Evolutionary conservation across 2,113 vertebrate genomes (phyloP).

Genomic region (Toxotes jaculatrix): DNA sequence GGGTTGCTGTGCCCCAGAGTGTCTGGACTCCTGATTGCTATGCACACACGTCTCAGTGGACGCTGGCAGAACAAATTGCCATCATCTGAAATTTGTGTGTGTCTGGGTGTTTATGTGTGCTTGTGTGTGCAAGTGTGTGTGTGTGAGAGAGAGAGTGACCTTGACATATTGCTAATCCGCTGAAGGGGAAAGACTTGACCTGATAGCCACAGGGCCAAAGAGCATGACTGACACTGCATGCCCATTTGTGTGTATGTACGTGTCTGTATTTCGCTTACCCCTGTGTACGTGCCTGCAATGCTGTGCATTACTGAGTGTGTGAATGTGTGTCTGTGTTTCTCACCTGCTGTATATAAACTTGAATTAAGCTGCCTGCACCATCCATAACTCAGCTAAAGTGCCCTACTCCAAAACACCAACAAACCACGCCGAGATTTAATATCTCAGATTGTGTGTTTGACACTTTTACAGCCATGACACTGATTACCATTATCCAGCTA

Average conservation of each 20-base stretch:
- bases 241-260: conserved; percentile 52
- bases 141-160: conserved; percentile 38
- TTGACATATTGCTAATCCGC: conserved; percentile 66
- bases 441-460: conserved; percentile 44
- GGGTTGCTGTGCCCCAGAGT: conserved; percentile 43
- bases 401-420: conserved; percentile 35
- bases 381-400: conserved; percentile 49
- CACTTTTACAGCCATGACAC: conserved; percentile 54
- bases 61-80: conserved; percentile 77
- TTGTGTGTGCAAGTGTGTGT: conserved; percentile 17
- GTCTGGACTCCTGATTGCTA: conserved; percentile 73
- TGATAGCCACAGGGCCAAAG: conserved; percentile 58
- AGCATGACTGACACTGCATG: conserved; percentile 49
- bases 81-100: conserved; percentile 57
- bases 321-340: conserved; percentile 21
- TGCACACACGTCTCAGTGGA: conserved; percentile 70
- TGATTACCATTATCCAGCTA: conserved; percentile 52
- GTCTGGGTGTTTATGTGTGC: not conserved
- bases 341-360: conserved; percentile 52
- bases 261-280: conserved; percentile 17
- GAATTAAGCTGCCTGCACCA: conserved; percentile 25
- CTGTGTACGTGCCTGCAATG: conserved; percentile 34
- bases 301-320: conserved; percentile 26
- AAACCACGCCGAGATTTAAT: conserved; percentile 56
- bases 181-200: conserved; percentile 72